These are phyloP conservation scores for Scomber japonicus DNA, from an alignment of 2,113 vertebrate species.

Conservation along the genomic window DNA sequence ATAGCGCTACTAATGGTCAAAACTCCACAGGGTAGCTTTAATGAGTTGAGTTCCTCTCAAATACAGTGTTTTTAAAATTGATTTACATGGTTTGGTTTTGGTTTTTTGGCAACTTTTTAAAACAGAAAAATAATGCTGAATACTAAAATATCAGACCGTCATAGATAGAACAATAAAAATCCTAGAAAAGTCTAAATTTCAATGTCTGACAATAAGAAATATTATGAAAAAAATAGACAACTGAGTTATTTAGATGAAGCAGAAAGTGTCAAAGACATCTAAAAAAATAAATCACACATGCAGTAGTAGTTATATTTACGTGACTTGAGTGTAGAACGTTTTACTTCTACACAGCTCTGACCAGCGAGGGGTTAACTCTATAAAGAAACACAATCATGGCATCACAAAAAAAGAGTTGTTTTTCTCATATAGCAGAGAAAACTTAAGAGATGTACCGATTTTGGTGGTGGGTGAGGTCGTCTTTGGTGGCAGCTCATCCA, in stretches of 20 bases:
- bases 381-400: neutral
- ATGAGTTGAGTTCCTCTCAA: too few relatives aligned
- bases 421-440: neutral
- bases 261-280: neutral
- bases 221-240: neutral
- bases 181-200: neutral
- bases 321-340: constrained; percentile 48
- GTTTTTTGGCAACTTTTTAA: too few relatives aligned
- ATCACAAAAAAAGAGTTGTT: neutral
- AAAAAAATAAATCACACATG: neutral
- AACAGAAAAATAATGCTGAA: too few relatives aligned
- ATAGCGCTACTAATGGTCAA: neutral
- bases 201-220: neutral
- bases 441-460: constrained; percentile 47
- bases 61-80: too few relatives aligned
- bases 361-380: constrained; percentile 74
- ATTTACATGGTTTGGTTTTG: too few relatives aligned
- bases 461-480: constrained; percentile 42
- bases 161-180: neutral
- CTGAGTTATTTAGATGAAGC: neutral
- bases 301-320: constrained; percentile 54
- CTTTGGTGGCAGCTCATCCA: constrained; percentile 73
- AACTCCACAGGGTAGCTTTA: too few relatives aligned
- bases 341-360: constrained; percentile 61
- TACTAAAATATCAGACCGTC: neutral